Conservation (phyloP, 2,888 invertebrate species). For the Morpho deidamia region DNA sequence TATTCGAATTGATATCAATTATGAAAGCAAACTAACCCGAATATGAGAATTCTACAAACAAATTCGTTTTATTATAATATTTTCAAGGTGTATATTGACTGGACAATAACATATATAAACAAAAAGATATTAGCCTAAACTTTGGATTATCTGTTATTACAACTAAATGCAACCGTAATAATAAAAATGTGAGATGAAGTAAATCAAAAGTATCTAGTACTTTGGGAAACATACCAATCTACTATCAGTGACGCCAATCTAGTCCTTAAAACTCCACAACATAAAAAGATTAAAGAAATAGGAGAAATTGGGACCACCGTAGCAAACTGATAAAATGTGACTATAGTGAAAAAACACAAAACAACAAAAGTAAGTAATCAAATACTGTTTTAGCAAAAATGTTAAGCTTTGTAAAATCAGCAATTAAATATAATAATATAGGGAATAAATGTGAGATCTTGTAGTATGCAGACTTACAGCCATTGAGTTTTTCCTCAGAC, state of each 20-base stretch:
- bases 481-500: constrained; percentile 83
- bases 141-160: constrained; percentile 76
- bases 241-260: constrained; percentile 56
- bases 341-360: constrained; percentile 72
- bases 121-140: constrained; percentile 64
- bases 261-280: constrained; percentile 50
- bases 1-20: background rate
- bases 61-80: constrained; percentile 28
- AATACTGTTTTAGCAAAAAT: constrained; percentile 78
- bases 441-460: constrained; percentile 79
- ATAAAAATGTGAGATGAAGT: constrained; percentile 55
- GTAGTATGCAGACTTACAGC: constrained; percentile 79
- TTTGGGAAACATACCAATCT: constrained; percentile 66
- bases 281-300: constrained; percentile 46
- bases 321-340: constrained; percentile 63
- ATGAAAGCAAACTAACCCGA: constrained; percentile 5
- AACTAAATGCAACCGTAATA: constrained; percentile 76
- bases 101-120: constrained; percentile 46
- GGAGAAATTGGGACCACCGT: constrained; percentile 44
- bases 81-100: constrained; percentile 36
- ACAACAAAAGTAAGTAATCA: constrained; percentile 70
- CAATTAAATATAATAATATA: constrained; percentile 75
- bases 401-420: constrained; percentile 76
- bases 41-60: constrained; percentile 17
- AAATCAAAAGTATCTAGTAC: constrained; percentile 66